These are phyloP conservation scores for Athene noctua DNA, from an alignment of 2,113 vertebrate species.

Conservation along the genomic window DNA sequence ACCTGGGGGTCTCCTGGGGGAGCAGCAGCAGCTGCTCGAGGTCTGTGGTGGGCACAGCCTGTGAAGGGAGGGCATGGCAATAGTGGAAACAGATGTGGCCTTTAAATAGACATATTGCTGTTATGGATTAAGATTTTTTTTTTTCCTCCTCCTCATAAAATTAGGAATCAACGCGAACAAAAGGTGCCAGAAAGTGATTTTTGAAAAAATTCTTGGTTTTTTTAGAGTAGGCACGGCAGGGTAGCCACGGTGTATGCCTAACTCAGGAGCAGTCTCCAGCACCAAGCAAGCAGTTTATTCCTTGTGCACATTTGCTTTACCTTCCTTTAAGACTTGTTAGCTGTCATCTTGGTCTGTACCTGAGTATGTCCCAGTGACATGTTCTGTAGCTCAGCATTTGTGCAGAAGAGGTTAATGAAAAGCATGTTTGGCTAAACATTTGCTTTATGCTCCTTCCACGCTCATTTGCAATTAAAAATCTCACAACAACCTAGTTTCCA, in stretches of 20 bases:
- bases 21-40: background rate
- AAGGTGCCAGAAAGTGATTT: background rate
- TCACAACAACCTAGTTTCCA: background rate
- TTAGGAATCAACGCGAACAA: fast-evolving
- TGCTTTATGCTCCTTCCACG: background rate
- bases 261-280: background rate
- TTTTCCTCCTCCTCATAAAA: background rate
- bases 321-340: background rate
- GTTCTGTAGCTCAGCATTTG: background rate
- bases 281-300: background rate
- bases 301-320: background rate
- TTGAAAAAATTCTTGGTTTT: background rate
- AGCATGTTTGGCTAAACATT: background rate
- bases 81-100: background rate
- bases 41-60: background rate
- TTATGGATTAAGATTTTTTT: background rate
- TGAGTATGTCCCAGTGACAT: background rate
- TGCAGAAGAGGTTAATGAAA: background rate
- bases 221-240: background rate
- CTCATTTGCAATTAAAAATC: constrained; percentile 5
- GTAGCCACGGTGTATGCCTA: background rate
- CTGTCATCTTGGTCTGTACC: background rate
- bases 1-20: background rate
- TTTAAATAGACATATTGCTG: background rate
- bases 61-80: background rate